A percentile compares a stretch with the other conserved stretches of the same genome.
phyloP scores from a whole-genome alignment of 2,888 invertebrate species.

The Tetranychus piercei region DNA sequence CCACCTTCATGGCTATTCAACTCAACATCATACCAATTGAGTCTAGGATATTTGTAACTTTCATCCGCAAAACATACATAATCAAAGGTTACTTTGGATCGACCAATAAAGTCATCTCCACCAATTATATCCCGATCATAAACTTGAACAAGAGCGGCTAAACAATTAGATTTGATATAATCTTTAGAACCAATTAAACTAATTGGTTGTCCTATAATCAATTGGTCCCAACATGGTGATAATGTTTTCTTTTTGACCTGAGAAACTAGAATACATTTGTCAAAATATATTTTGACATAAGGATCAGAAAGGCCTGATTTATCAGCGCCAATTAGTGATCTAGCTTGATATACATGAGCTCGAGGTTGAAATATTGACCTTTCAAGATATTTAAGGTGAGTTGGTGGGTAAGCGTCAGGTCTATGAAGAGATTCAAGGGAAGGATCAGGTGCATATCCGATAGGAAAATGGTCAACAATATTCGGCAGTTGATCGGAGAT shows the following conservation, averaged over 20 bases:
- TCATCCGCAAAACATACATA: constrained; percentile 15
- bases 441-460: neutral
- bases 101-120: constrained; percentile 74
- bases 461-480: neutral
- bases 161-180: constrained; percentile 60
- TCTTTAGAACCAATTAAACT: constrained; percentile 58
- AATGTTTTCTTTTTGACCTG: constrained; percentile 73
- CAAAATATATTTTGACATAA: constrained; percentile 62
- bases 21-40: constrained; percentile 67
- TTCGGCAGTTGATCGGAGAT: neutral
- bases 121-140: constrained; percentile 85
- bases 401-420: neutral
- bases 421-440: neutral
- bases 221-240: constrained; percentile 80
- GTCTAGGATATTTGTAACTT: constrained; percentile 40
- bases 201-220: constrained; percentile 61
- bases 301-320: constrained; percentile 77
- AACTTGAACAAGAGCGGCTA: constrained; percentile 64
- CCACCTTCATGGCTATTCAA: constrained; percentile 63
- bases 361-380: constrained; percentile 50
- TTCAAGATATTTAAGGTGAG: constrained; percentile 14
- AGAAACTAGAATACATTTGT: constrained; percentile 57
- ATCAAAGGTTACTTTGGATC: constrained; percentile 48
- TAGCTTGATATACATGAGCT: constrained; percentile 72
- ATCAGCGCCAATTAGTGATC: constrained; percentile 73